These are phyloP conservation scores for Hermetia illucens DNA, from an alignment of 1,140 invertebrate genomes.

Conservation along the genomic window DNA sequence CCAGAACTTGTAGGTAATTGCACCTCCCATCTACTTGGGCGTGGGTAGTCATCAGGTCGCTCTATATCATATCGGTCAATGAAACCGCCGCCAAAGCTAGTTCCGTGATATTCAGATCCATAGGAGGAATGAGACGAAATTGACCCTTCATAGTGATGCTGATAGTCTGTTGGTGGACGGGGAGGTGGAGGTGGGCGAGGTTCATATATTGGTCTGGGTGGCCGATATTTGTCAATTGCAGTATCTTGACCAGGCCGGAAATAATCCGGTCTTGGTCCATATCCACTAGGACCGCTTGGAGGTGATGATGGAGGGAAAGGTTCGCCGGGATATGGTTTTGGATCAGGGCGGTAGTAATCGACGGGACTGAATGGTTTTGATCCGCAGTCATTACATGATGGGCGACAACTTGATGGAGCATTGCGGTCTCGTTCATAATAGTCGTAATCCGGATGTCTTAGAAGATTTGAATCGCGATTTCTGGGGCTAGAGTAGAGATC, in stretches of 20 bases:
- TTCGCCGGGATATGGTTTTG: neutral
- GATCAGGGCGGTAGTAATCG: constrained; percentile 6
- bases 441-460: constrained; percentile 53
- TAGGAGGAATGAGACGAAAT: constrained; percentile 11
- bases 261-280: constrained; percentile 7
- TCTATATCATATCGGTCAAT: constrained; percentile 20
- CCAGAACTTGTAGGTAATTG: constrained; percentile 21
- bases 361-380: constrained; percentile 12
- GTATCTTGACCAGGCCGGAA: constrained; percentile 14
- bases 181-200: constrained; percentile 4
- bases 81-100: constrained; percentile 8
- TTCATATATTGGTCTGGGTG: constrained; percentile 9
- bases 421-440: constrained; percentile 60
- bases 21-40: constrained; percentile 16
- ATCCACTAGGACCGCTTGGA: constrained; percentile 8
- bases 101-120: constrained; percentile 12
- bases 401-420: constrained; percentile 28
- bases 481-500: constrained; percentile 34
- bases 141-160: constrained; percentile 15
- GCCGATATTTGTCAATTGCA: constrained; percentile 25
- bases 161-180: constrained; percentile 3
- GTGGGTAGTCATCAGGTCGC: constrained; percentile 8
- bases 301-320: constrained; percentile 3
- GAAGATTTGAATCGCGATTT: constrained; percentile 21
- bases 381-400: constrained; percentile 24